These are phyloP conservation scores for Malachius bipustulatus DNA, from an alignment of 2,888 invertebrate genomes.

Conservation along the genomic window DNA sequence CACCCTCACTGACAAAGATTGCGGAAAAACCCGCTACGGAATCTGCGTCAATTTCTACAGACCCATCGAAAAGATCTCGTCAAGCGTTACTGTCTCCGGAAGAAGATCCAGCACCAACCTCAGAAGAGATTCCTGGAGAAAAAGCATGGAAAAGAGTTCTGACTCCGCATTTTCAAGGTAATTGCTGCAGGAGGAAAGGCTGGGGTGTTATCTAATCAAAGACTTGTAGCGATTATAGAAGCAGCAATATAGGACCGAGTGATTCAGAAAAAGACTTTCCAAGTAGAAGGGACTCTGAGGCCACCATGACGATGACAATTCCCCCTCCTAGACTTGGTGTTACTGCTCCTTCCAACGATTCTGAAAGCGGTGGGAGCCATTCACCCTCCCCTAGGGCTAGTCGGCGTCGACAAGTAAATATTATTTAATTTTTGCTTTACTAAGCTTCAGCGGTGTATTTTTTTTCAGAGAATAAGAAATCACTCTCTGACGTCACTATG, in stretches of 20 bases:
- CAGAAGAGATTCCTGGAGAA: constrained; percentile 79
- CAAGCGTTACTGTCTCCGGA: constrained; percentile 28
- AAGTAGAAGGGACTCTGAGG: constrained; percentile 56
- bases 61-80: constrained; percentile 58
- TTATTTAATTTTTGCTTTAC: no score
- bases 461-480: constrained; percentile 66
- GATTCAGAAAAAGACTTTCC: constrained; percentile 82
- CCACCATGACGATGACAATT: constrained; percentile 25
- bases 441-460: neutral
- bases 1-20: constrained; percentile 97
- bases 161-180: constrained; percentile 91
- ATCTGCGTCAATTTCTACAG: constrained; percentile 98
- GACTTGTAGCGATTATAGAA: constrained; percentile 93
- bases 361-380: constrained; percentile 80
- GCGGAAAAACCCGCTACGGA: constrained; percentile 87
- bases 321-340: constrained; percentile 51
- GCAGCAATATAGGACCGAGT: constrained; percentile 79
- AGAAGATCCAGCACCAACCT: constrained; percentile 46
- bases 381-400: constrained; percentile 76
- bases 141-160: constrained; percentile 84
- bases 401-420: constrained; percentile 58
- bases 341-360: constrained; percentile 58
- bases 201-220: no score
- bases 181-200: no score
- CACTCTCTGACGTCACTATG: constrained; percentile 95